phyloP scores from a whole-genome alignment of 2,888 invertebrate genomes.

The Dyspetes luteomarginatus region DNA sequence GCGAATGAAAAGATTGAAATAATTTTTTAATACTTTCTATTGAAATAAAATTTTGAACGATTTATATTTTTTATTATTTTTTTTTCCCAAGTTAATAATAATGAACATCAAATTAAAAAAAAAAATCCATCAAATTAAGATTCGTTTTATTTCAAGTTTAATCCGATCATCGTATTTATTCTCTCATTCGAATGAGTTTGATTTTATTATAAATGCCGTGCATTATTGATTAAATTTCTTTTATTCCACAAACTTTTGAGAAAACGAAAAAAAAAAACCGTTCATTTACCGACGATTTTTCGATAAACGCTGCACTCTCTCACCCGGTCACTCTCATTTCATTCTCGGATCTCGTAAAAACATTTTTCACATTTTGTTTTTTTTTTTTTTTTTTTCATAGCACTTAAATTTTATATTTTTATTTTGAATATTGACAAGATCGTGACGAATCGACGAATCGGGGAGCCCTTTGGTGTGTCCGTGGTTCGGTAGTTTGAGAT shows the following conservation, averaged over 20 bases:
- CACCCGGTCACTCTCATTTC: background rate
- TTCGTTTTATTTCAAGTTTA: too few species aligned
- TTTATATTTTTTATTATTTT: background rate
- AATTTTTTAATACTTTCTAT: background rate
- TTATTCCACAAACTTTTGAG: background rate
- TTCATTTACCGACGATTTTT: background rate
- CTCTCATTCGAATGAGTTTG: too few species aligned
- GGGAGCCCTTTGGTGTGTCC: slow-evolving; percentile 58
- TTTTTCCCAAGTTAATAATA: background rate
- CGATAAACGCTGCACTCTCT: background rate
- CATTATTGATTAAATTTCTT: background rate
- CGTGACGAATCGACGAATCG: slow-evolving; percentile 54
- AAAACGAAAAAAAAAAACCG: background rate
- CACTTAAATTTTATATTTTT: background rate
- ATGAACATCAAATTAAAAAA: too few species aligned
- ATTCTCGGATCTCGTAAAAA: background rate
- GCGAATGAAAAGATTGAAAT: background rate
- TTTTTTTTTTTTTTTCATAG: background rate
- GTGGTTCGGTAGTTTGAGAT: slow-evolving; percentile 16
- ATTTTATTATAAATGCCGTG: too few species aligned
- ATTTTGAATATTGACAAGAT: slow-evolving; percentile 6
- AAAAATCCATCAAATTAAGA: too few species aligned
- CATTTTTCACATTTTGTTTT: background rate
- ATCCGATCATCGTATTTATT: too few species aligned
- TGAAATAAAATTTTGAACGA: background rate